These are phyloP conservation scores for Trichogramma dendrolimi DNA, from an alignment of 2,888 invertebrate genomes.

Conservation along the genomic window DNA sequence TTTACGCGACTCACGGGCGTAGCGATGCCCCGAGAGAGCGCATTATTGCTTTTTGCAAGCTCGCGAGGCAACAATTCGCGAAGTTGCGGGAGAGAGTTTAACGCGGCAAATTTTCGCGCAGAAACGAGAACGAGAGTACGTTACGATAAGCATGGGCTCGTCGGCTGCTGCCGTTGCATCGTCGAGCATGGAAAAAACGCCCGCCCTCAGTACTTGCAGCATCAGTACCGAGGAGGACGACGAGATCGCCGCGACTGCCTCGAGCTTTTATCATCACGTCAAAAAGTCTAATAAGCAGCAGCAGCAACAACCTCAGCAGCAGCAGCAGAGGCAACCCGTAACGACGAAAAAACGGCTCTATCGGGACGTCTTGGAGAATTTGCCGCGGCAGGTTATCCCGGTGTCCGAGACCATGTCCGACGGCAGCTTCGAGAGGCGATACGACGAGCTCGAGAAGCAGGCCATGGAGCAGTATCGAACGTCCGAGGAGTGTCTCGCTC, in stretches of 20 bases:
- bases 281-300: not conserved
- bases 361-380: constrained; percentile 56
- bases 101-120: not conserved
- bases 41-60: too few relatives aligned
- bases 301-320: constrained; percentile 11
- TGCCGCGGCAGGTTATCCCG: constrained; percentile 4
- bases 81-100: too few relatives aligned
- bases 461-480: constrained; percentile 64
- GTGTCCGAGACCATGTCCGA: constrained; percentile 23
- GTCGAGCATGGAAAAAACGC: not conserved
- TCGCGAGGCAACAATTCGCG: constrained; percentile 11
- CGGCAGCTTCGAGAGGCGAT: constrained; percentile 39
- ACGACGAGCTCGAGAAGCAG: constrained; percentile 61
- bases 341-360: constrained; percentile 54
- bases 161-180: too few relatives aligned
- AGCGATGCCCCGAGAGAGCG: too few relatives aligned
- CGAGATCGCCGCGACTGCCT: not conserved
- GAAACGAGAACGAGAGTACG: constrained; percentile 23
- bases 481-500: constrained; percentile 45
- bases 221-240: not conserved
- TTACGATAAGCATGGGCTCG: constrained; percentile 13
- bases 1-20: too few relatives aligned
- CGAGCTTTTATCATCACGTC: too few relatives aligned
- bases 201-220: not conserved
- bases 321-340: not conserved